phyloP scores from a whole-genome alignment of 2,888 invertebrate genomes.

The Caenorhabditis angaria region DNA sequence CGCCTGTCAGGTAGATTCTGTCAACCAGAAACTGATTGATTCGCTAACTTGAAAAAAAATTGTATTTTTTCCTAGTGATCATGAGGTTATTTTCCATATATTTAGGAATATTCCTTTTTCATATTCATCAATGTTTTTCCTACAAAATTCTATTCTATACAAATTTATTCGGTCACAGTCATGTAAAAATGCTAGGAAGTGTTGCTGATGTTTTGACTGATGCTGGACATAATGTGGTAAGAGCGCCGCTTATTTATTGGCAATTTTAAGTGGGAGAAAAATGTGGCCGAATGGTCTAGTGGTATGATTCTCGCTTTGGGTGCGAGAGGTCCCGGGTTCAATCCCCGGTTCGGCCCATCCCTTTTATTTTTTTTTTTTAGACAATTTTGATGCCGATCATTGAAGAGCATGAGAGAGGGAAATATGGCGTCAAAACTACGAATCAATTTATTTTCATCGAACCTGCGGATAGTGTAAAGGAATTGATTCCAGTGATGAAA shows the following conservation, averaged over 20 bases:
- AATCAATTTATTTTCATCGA: constrained; percentile 28
- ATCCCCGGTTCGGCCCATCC: constrained; percentile 50
- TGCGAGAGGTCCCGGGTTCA: constrained; percentile 72
- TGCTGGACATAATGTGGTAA: constrained; percentile 48
- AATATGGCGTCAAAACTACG: constrained; percentile 21
- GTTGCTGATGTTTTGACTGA: constrained; percentile 46
- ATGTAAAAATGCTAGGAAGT: constrained; percentile 37
- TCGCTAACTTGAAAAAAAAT: too few relatives aligned
- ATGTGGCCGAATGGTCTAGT: constrained; percentile 63
- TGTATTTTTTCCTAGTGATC: too few relatives aligned
- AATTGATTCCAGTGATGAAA: constrained; percentile 17
- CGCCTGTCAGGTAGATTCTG: too few relatives aligned
- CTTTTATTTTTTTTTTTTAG: constrained; percentile 19
- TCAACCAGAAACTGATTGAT: too few relatives aligned
- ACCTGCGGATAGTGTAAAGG: constrained; percentile 10
- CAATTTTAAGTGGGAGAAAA: too few relatives aligned
- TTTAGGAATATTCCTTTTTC: too few relatives aligned
- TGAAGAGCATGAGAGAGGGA: not conserved
- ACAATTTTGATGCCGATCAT: constrained; percentile 39
- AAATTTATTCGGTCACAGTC: constrained; percentile 46
- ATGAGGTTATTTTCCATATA: too few relatives aligned
- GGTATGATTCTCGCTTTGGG: constrained; percentile 72
- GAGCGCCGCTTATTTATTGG: not conserved
- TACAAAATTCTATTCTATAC: constrained; percentile 48
- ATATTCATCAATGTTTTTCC: too few relatives aligned